A percentile compares a stretch with the other conserved stretches of the same genome.
phyloP scores from a whole-genome alignment of 1,140 invertebrate genomes.

The Drosophila mauritiana region DNA sequence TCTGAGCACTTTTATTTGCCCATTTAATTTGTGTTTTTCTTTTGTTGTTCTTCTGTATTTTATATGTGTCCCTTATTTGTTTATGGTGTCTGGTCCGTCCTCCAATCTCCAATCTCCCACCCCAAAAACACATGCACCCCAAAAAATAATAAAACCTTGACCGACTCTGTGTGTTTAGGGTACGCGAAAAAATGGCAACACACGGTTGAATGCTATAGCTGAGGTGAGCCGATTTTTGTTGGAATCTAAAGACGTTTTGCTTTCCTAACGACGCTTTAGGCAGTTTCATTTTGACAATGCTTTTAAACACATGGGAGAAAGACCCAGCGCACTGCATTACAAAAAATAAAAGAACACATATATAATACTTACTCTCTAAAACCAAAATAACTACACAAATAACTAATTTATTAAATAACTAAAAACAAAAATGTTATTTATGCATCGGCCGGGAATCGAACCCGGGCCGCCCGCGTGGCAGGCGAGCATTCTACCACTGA shows the following conservation, averaged over 20 bases:
- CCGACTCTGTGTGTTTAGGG: constrained; percentile 61
- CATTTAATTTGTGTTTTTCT: constrained; percentile 41
- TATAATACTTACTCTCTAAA: background rate
- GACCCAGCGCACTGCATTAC: background rate
- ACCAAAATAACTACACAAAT: background rate
- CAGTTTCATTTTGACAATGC: constrained; percentile 19
- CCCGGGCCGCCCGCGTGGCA: constrained; percentile 88
- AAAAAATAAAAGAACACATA: background rate
- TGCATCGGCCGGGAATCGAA: constrained; percentile 94
- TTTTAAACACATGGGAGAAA: constrained; percentile 16
- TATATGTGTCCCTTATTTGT: constrained; percentile 65
- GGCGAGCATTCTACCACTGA: constrained; percentile 84
- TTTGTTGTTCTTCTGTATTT: constrained; percentile 50
- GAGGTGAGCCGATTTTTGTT: constrained; percentile 73
- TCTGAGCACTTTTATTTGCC: constrained; percentile 27
- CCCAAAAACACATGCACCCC: constrained; percentile 39
- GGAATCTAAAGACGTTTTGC: constrained; percentile 11
- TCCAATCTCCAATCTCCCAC: constrained; percentile 26
- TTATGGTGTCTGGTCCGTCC: constrained; percentile 64
- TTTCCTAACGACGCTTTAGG: constrained; percentile 37
- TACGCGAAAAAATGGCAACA: constrained; percentile 74
- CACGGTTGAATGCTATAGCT: constrained; percentile 77
- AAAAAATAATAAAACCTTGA: constrained; percentile 20
- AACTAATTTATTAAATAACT: background rate
- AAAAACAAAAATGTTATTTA: background rate